Evolutionary conservation across 1,140 invertebrate species (phyloP).

Genomic region (Zaprionus taronus): DNA sequence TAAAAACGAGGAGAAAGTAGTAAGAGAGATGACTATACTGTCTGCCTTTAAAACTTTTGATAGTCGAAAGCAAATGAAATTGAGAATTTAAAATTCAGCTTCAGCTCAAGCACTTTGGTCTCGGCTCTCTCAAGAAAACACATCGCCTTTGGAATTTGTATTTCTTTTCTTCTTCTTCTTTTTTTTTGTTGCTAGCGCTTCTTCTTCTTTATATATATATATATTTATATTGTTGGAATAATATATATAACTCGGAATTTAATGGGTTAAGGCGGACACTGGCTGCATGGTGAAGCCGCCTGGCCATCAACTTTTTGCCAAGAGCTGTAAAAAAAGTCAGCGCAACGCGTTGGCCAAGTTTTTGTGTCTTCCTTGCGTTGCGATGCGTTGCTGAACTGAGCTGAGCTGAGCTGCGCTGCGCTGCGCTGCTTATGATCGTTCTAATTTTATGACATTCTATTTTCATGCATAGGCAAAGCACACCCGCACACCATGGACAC

Average conservation of each 20-base stretch:
- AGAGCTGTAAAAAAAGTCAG: conserved; percentile 78
- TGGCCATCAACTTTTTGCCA: conserved; percentile 75
- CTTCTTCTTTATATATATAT: conserved; percentile 35
- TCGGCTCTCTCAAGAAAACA: neutral
- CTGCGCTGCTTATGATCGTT: conserved; percentile 66
- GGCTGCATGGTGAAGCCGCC: conserved; percentile 36
- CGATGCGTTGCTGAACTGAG: conserved; percentile 13
- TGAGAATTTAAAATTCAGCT: neutral
- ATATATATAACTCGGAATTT: conserved; percentile 62
- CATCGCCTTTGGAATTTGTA: conserved; percentile 35
- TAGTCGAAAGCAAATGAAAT: conserved; percentile 10
- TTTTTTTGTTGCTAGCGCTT: neutral
- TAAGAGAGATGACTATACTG: neutral
- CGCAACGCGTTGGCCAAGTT: conserved; percentile 48
- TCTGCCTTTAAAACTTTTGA: neutral
- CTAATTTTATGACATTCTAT: conserved; percentile 82
- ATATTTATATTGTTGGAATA: conserved; percentile 62
- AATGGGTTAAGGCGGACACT: conserved; percentile 73
- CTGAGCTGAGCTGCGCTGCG: conserved; percentile 4
- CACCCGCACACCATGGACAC: conserved; percentile 33
- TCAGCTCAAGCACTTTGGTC: neutral
- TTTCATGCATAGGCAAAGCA: conserved; percentile 75
- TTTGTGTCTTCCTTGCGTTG: conserved; percentile 49
- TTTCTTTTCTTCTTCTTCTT: conserved; percentile 13
- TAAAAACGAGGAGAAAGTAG: neutral